These are phyloP conservation scores for Lophius piscatorius DNA, from an alignment of 2,113 vertebrate genomes.

Conservation along the genomic window DNA sequence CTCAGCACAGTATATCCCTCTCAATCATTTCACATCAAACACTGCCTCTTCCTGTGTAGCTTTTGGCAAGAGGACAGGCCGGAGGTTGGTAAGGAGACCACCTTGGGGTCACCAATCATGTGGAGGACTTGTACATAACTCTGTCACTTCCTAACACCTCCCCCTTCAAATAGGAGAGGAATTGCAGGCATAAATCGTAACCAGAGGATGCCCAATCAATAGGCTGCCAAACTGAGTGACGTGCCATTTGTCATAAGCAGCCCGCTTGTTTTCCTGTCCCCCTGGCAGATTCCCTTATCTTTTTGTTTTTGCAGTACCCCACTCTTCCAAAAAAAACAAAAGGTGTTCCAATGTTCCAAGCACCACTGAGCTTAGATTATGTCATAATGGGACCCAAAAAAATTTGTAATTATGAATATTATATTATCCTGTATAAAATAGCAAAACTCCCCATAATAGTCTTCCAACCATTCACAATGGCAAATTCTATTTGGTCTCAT, in stretches of 20 bases:
- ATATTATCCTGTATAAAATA: background rate
- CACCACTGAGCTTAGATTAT: background rate
- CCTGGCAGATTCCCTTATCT: no score
- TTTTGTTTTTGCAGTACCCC: no score
- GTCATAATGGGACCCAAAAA: no score
- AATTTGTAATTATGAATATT: no score
- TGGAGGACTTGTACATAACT: slow-evolving; percentile 71
- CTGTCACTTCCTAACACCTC: slow-evolving; percentile 75
- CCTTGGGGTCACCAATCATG: slow-evolving; percentile 75
- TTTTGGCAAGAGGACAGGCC: slow-evolving; percentile 32
- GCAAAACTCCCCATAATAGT: background rate
- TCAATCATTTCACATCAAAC: slow-evolving; percentile 47
- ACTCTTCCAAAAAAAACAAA: background rate
- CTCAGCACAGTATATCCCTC: slow-evolving; percentile 26
- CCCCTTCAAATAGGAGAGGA: slow-evolving; percentile 75
- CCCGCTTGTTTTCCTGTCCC: slow-evolving; percentile 40
- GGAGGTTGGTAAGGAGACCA: slow-evolving; percentile 52
- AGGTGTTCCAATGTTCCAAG: background rate
- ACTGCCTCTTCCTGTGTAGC: slow-evolving; percentile 16
- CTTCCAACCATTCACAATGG: background rate
- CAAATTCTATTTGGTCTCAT: slow-evolving; percentile 18
- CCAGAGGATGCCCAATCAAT: slow-evolving; percentile 73
- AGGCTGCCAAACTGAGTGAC: slow-evolving; percentile 61
- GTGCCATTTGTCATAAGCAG: slow-evolving; percentile 67
- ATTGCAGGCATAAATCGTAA: slow-evolving; percentile 73